Evolutionary conservation across 2,888 invertebrate genomes (phyloP).

Genomic region (Anoplius nigerrimus): DNA sequence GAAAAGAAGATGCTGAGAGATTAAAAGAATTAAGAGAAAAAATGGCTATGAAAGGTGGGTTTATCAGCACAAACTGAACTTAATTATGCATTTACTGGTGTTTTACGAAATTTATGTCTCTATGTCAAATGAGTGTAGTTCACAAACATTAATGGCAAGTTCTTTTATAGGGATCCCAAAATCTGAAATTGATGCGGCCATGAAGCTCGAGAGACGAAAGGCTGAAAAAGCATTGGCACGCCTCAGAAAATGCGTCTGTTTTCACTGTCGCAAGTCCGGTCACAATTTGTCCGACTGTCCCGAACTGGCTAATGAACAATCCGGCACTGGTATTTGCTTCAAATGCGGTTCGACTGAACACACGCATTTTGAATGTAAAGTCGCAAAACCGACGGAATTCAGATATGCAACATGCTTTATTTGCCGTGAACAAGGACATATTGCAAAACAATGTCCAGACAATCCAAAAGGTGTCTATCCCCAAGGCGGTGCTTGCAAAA

Average conservation of each 20-base stretch:
- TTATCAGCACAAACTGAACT: constrained; percentile 19
- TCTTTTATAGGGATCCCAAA: constrained; percentile 77
- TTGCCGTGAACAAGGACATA: constrained; percentile 91
- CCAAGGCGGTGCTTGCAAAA: constrained; percentile 87
- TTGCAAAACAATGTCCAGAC: constrained; percentile 91
- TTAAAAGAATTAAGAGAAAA: constrained; percentile 79
- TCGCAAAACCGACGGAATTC: constrained; percentile 81
- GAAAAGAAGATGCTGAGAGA: constrained; percentile 82
- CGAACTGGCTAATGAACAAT: constrained; percentile 78
- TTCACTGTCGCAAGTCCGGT: constrained; percentile 86
- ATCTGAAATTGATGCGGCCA: constrained; percentile 80
- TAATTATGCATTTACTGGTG: neutral
- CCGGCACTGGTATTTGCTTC: constrained; percentile 85
- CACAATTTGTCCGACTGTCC: constrained; percentile 90
- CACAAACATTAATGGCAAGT: constrained; percentile 4
- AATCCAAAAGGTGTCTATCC: constrained; percentile 92
- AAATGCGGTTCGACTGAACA: constrained; percentile 95
- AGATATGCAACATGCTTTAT: constrained; percentile 92
- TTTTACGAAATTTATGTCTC: constrained; percentile 2
- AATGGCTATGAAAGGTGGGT: constrained; percentile 80
- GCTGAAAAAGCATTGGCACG: constrained; percentile 84
- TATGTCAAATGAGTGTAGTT: constrained; percentile 7
- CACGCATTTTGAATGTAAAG: constrained; percentile 84
- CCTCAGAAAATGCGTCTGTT: constrained; percentile 84
- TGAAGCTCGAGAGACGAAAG: constrained; percentile 83